These are phyloP conservation scores for Xiphias gladius DNA, from an alignment of 2,113 vertebrate species.

Conservation along the genomic window DNA sequence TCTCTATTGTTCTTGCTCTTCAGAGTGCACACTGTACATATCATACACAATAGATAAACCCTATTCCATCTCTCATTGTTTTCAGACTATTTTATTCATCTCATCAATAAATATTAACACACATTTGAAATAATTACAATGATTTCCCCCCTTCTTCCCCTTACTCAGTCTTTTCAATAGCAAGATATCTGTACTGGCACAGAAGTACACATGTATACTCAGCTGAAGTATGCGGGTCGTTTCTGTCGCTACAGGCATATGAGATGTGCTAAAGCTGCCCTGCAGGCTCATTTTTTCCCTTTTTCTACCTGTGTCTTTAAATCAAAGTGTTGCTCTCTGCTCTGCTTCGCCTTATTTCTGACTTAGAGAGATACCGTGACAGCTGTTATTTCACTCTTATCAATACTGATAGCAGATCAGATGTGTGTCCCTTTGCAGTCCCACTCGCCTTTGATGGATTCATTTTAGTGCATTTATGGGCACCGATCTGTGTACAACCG, in stretches of 20 bases:
- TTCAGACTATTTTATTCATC: neutral
- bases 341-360: neutral
- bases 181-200: neutral
- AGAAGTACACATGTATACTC: neutral
- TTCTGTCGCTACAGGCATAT: too few species aligned
- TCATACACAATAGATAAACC: neutral
- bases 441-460: conserved; percentile 26
- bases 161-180: neutral
- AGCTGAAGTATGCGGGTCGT: neutral
- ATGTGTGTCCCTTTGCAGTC: neutral
- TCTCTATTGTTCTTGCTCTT: conserved; percentile 33
- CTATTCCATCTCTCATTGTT: neutral
- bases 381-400: neutral
- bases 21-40: neutral
- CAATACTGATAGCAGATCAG: conserved; percentile 30
- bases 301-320: neutral
- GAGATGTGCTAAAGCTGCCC: neutral
- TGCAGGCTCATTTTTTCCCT: neutral
- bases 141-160: neutral
- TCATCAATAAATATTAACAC: neutral
- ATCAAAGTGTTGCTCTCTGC: neutral
- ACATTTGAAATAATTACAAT: neutral
- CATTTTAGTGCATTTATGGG: neutral
- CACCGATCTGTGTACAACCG: neutral
- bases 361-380: neutral